Conservation (phyloP, 1,140 invertebrate species). For the Scaptodrosophila lebanonensis region DNA sequence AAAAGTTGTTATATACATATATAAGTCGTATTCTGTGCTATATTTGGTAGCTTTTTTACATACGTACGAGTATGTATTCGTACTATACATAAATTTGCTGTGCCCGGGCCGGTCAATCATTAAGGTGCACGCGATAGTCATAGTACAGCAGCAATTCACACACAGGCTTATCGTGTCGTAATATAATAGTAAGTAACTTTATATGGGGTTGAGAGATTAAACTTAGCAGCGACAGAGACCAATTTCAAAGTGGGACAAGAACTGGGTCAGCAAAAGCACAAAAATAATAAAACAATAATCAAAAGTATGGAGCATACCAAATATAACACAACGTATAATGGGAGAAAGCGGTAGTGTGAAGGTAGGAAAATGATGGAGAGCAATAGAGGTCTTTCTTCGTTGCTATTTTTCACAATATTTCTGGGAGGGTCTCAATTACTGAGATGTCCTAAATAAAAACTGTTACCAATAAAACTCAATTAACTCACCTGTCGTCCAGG, state of each 20-base stretch:
- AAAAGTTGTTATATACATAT: too few relatives aligned
- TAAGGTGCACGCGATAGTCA: constrained; percentile 71
- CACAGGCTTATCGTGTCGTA: constrained; percentile 45
- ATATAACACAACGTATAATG: constrained; percentile 10
- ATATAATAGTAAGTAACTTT: constrained; percentile 43
- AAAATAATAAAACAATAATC: constrained; percentile 72
- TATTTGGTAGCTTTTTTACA: too few relatives aligned
- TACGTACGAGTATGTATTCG: too few relatives aligned
- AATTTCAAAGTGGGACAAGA: constrained; percentile 47
- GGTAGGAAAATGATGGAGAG: too few relatives aligned
- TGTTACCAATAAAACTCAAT: constrained; percentile 24
- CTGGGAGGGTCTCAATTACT: constrained; percentile 24
- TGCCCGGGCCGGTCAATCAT: constrained; percentile 65
- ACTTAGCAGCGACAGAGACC: neutral
- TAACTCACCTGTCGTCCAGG: constrained; percentile 58
- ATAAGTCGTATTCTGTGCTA: too few relatives aligned
- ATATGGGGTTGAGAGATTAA: constrained; percentile 5
- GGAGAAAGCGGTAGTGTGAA: constrained; percentile 16
- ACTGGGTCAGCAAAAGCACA: constrained; percentile 56
- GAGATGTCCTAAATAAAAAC: constrained; percentile 6
- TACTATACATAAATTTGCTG: too few relatives aligned
- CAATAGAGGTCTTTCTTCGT: too few relatives aligned
- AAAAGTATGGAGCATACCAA: constrained; percentile 61
- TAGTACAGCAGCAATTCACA: constrained; percentile 35
- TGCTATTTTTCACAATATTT: too few relatives aligned